Evolutionary conservation across 2,888 invertebrate genomes (phyloP), one percentile per base, ranked within the genome.

Genomic region (Beris morrisii): DNA sequence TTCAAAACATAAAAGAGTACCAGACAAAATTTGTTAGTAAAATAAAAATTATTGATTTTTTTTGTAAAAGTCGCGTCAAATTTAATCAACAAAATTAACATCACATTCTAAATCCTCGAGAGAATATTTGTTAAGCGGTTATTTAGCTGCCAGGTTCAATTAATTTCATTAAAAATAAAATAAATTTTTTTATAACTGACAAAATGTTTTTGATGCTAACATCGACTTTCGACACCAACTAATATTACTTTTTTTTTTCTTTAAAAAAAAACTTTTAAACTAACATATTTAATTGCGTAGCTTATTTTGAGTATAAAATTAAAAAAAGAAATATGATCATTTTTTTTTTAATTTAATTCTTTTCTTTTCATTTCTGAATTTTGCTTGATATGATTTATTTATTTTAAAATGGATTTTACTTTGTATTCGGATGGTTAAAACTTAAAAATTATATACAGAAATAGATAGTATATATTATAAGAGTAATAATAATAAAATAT

Each of bases 201-300:
- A 81, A 81, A 81, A 81, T 81, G 81, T 79, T 81, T 81, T 81
- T 81, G 79, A 77, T 79, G 80, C 78, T 78, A 76, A 77, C 77
- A 73, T 30, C 22, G 45, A 61, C 43, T 52, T 61, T 53, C 22
- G 13, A 48, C 48, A 48, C 48, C 5, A 38, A 38, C 38, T 38
- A 38, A 38, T 38, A 38, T 38, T 38, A 5, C 38, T 38, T 38
- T 38, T 9, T 5, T 5, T 38, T 38, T 9, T 5, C 1, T 38
- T 38, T 38, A 9, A 38, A 38, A 22, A 22, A 22, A 22, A 22
- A 38, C 9, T 38, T 38, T 9, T 38, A 38, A 22, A 3, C 9
- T 38, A 7, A 38, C 38, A 38, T 38, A 38, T 38, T 38, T 38
- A 38, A 38, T 38, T 5, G 38, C 9, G 1, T 38, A 38, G 38